Evolutionary conservation across 2,113 vertebrate genomes (phyloP), one percentile per base, ranked within the genome.

Genomic region (Podilymbus podiceps): DNA sequence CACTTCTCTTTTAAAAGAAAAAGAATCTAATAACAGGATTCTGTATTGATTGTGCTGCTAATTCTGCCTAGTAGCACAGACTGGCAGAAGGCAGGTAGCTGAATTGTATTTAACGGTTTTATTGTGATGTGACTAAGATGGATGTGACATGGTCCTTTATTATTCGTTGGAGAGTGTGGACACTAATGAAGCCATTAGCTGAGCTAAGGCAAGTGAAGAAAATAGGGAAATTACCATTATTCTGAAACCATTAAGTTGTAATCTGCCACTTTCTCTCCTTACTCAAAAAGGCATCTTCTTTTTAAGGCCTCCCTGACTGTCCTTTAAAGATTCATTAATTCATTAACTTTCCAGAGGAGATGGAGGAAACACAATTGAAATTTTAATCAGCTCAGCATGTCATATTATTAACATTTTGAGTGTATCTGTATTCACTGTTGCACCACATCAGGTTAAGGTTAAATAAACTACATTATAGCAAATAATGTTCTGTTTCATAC

Each of bases 121-220:
- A 98, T 98, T 98, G 98, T 98, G 98, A 98, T 97, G 91, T 98
- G 98, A 98, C 98, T 98, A 98, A 98, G 98, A 99, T 98, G 97
- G 98, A 99, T 99, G 98, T 98, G 97, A 98, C 97, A 97, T 96
- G 97, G 97, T 97, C 98, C 94, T 98, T 97, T 98, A 98, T 98
- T 98, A 98, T 97, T 98, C 96, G 92, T 98, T 95, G 96, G 98
- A 97, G 98, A 98, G 97, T 98, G 96, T 98, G 97, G 94, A 98
- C 93, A 86, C 98, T 99, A 99, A 99, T 98, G 98, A 99, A 98
- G 98, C 98, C 98, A 98, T 99, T 99, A 99, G 98, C 98, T 96
- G 97, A 98, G 98, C 98, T 97, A 98, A 98, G 97, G 98, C 97
- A 98, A 98, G 97, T 98, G 98, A 98, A 97, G 98, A 98, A 98